Evolutionary conservation across 2,113 vertebrate genomes (phyloP).

Genomic region (Urocitellus parryii): DNA sequence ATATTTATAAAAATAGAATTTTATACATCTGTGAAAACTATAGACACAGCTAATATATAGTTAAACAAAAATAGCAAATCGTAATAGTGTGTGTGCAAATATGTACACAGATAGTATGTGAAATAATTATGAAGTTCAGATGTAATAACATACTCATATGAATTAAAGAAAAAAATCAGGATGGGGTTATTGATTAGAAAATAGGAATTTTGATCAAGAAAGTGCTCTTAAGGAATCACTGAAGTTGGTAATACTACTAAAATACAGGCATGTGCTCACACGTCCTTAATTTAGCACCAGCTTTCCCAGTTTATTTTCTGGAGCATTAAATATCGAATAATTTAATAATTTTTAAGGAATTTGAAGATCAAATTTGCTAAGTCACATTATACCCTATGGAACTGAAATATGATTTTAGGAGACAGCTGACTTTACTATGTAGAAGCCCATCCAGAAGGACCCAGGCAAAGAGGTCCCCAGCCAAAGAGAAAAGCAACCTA

Average conservation of each 20-base stretch:
- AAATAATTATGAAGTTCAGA: neutral
- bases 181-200: neutral
- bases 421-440: neutral
- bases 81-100: neutral
- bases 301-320: neutral
- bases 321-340: neutral
- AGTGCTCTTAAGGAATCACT: accelerated
- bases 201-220: neutral
- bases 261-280: neutral
- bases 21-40: neutral
- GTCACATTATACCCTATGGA: neutral
- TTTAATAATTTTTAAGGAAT: neutral
- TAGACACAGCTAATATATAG: neutral
- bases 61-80: neutral
- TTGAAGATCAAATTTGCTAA: conserved; percentile 3
- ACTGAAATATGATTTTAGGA: neutral
- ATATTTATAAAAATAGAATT: conserved; percentile 14
- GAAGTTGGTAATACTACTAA: neutral
- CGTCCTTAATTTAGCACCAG: neutral
- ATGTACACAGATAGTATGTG: neutral
- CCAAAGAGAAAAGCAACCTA: neutral
- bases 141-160: neutral
- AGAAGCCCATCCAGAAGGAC: neutral
- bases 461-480: neutral
- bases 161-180: neutral